A percentile compares a stretch with the other conserved stretches of the same genome.
These are phyloP conservation scores for Phocides pigmalion DNA, from an alignment of 1,140 invertebrate species.

Conservation along the genomic window DNA sequence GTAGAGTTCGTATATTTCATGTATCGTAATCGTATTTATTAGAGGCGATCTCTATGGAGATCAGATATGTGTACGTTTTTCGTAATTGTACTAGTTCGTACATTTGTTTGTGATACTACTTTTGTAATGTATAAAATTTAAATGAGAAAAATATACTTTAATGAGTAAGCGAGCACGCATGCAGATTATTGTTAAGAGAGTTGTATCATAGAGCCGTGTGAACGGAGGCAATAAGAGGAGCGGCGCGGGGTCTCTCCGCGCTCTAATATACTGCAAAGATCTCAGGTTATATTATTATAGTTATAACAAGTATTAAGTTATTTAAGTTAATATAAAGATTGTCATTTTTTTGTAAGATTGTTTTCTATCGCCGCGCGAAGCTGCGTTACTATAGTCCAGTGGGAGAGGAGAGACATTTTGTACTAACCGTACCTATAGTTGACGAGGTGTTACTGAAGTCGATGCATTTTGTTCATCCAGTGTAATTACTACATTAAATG, in stretches of 20 bases:
- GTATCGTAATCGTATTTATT: slow-evolving; percentile 80
- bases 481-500: slow-evolving; percentile 73
- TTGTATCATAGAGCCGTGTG: slow-evolving; percentile 52
- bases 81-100: slow-evolving; percentile 81
- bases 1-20: slow-evolving; percentile 75
- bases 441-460: slow-evolving; percentile 62
- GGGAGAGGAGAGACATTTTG: slow-evolving; percentile 58
- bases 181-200: slow-evolving; percentile 62
- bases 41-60: slow-evolving; percentile 65
- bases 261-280: slow-evolving; percentile 75
- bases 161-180: slow-evolving; percentile 65
- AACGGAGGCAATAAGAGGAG: slow-evolving; percentile 56
- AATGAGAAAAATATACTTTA: slow-evolving; percentile 77
- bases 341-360: slow-evolving; percentile 80
- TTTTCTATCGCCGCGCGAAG: slow-evolving; percentile 69
- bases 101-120: slow-evolving; percentile 84
- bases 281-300: slow-evolving; percentile 82
- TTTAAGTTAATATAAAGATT: slow-evolving; percentile 82
- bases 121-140: slow-evolving; percentile 82
- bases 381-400: slow-evolving; percentile 65
- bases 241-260: slow-evolving; percentile 43
- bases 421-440: slow-evolving; percentile 70
- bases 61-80: slow-evolving; percentile 76
- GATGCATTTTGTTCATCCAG: slow-evolving; percentile 77
- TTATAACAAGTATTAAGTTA: slow-evolving; percentile 83